Evolutionary conservation across 1,140 invertebrate species (phyloP).

Genomic region (Bombus fervidus): DNA sequence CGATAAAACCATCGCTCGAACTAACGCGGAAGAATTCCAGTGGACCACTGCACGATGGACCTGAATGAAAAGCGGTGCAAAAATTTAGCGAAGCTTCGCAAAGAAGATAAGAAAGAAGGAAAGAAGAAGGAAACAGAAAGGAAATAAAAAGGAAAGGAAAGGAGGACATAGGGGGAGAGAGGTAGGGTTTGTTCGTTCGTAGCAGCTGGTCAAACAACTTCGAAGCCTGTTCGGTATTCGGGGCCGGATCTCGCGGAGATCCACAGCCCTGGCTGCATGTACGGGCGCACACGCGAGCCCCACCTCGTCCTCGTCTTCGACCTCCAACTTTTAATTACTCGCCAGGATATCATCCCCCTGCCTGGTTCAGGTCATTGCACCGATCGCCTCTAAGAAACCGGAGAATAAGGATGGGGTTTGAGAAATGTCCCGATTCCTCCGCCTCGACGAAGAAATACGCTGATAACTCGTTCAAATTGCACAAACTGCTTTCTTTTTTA

Average conservation of each 20-base stretch:
- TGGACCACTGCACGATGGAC: no score
- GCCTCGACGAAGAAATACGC: background rate
- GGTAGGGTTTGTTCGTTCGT: constrained; percentile 35
- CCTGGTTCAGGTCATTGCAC: constrained; percentile 55
- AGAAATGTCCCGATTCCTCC: background rate
- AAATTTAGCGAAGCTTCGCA: background rate
- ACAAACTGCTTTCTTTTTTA: background rate
- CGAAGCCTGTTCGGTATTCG: constrained; percentile 67
- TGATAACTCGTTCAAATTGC: background rate
- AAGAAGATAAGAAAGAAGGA: constrained; percentile 7
- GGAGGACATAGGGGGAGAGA: background rate
- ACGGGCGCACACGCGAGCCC: constrained; percentile 9
- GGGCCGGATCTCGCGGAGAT: constrained; percentile 34
- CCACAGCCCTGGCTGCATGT: background rate
- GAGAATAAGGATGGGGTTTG: background rate
- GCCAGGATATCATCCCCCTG: constrained; percentile 44
- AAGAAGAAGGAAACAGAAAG: background rate
- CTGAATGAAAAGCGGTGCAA: background rate
- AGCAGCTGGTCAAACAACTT: constrained; percentile 72
- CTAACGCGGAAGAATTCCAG: no score
- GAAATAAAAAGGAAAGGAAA: constrained; percentile 8
- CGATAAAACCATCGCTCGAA: no score
- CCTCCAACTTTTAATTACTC: constrained; percentile 59
- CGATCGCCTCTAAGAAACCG: constrained; percentile 11
- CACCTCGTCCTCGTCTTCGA: constrained; percentile 56